Conservation (phyloP, 2,888 invertebrate genomes). For the Euzophera pinguis region DNA sequence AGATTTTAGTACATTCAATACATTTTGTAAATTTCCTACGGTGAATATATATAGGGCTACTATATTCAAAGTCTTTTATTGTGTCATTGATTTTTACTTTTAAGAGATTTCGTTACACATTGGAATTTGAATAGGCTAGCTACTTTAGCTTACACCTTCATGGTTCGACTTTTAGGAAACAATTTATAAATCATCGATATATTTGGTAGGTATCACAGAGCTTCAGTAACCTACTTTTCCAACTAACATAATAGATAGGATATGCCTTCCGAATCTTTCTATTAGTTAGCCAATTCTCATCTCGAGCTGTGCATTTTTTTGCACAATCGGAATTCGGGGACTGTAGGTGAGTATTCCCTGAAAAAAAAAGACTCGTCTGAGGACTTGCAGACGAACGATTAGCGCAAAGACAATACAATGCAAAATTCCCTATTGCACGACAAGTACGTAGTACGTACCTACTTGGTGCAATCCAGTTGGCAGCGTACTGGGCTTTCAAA, state of each 20-base stretch:
- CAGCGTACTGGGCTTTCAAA: too few species aligned
- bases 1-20: conserved; percentile 12
- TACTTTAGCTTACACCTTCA: too few species aligned
- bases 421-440: too few species aligned
- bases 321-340: conserved; percentile 35
- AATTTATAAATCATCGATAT: too few species aligned
- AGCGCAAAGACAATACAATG: background rate
- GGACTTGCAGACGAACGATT: background rate
- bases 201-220: background rate
- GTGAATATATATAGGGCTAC: background rate
- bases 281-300: conserved; percentile 52
- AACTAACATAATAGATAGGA: background rate
- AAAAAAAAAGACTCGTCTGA: conserved; percentile 30
- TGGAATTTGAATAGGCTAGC: too few species aligned
- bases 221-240: background rate
- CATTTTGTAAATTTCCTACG: conserved; percentile 7
- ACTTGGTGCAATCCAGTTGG: too few species aligned
- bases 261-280: conserved; percentile 30
- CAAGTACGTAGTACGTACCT: too few species aligned
- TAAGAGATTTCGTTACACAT: too few species aligned
- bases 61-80: background rate
- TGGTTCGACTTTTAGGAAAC: too few species aligned
- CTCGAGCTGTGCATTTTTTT: conserved; percentile 42
- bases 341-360: conserved; percentile 32
- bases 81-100: too few species aligned